phyloP scores from a whole-genome alignment of 2,113 vertebrate species.

The Lichenostomus cassidix region DNA sequence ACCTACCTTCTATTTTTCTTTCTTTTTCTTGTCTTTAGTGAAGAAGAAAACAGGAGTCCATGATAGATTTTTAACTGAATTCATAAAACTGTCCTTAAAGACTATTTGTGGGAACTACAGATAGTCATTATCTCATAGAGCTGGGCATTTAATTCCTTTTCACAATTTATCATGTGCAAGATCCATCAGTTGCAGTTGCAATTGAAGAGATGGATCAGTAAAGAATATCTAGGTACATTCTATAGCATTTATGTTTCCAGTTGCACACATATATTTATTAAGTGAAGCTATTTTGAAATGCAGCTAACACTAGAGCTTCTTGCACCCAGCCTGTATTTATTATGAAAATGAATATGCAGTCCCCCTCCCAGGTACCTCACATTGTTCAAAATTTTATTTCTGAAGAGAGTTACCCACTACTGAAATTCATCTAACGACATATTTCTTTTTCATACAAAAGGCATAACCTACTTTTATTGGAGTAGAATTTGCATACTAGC shows the following conservation, averaged over 20 bases:
- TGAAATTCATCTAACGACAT: background rate
- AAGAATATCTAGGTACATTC: background rate
- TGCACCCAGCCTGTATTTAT: background rate
- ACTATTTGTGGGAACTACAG: background rate
- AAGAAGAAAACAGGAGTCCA: background rate
- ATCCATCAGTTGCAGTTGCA: background rate
- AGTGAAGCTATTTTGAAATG: conserved; percentile 8
- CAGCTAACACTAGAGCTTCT: background rate
- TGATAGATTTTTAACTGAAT: background rate
- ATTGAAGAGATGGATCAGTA: background rate
- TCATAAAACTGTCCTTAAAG: background rate
- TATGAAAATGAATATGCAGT: background rate
- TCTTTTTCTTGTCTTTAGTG: background rate
- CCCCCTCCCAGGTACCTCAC: background rate
- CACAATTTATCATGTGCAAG: background rate
- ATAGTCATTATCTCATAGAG: background rate
- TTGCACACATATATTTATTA: background rate
- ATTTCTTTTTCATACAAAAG: background rate
- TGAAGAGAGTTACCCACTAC: background rate
- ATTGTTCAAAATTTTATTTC: background rate
- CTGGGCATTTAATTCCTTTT: background rate
- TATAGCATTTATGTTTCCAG: background rate
- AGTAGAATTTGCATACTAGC: background rate
- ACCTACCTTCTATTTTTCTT: background rate
- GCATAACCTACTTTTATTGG: background rate